These are phyloP conservation scores for Dromaius novaehollandiae DNA, from an alignment of 2,113 vertebrate species.

Conservation along the genomic window DNA sequence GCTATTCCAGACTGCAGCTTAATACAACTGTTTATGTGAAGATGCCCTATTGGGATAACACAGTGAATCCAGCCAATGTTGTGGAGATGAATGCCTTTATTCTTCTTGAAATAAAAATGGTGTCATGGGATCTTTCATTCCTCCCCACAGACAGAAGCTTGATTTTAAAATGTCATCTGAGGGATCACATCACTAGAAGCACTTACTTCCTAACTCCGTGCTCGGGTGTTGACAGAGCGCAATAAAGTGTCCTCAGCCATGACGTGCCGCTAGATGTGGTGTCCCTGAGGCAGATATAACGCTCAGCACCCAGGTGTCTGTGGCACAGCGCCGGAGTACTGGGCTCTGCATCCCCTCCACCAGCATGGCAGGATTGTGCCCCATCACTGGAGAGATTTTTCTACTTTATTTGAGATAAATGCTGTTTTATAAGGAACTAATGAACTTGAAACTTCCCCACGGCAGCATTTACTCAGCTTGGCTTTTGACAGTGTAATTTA, in stretches of 20 bases:
- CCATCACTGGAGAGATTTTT: not conserved
- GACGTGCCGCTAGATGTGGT: not conserved
- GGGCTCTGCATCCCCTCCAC: not conserved
- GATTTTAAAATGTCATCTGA: slow-evolving; percentile 62
- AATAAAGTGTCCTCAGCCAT: slow-evolving; percentile 49
- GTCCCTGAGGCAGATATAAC: not conserved
- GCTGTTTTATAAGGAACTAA: slow-evolving; percentile 16
- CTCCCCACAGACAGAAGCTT: slow-evolving; percentile 43
- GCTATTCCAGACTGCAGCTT: slow-evolving; percentile 6
- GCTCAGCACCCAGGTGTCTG: not conserved
- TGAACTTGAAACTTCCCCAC: not conserved
- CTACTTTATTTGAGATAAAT: not conserved
- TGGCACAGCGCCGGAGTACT: not conserved
- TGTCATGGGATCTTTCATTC: slow-evolving; percentile 50
- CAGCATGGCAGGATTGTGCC: not conserved
- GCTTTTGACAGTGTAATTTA: not conserved
- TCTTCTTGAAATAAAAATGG: slow-evolving; percentile 64
- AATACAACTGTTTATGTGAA: slow-evolving; percentile 40
- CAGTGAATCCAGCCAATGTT: slow-evolving; percentile 31
- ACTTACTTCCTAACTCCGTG: slow-evolving; percentile 20
- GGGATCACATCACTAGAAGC: slow-evolving; percentile 42
- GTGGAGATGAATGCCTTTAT: slow-evolving; percentile 53
- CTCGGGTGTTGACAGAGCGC: slow-evolving; percentile 52
- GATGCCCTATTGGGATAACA: slow-evolving; percentile 43
- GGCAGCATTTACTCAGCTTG: not conserved